Evolutionary conservation across 2,797 vertebrate genomes (phyloP).

Genomic region (Morus bassanus): DNA sequence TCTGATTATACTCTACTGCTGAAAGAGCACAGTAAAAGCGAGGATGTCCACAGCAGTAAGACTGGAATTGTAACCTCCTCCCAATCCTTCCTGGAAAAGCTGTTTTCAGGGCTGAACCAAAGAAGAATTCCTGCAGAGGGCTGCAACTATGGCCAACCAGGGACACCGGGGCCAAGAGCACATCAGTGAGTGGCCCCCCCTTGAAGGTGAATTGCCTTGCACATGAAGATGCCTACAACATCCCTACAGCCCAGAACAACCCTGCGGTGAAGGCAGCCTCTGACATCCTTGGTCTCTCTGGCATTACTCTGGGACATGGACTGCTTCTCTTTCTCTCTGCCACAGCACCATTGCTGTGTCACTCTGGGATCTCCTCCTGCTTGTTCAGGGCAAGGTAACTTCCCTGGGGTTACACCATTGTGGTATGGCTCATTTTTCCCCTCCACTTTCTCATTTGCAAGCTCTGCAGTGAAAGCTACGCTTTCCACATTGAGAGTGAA

Average conservation of each 20-base stretch:
- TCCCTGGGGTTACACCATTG: neutral
- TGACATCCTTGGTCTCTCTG: neutral
- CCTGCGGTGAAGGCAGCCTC: neutral
- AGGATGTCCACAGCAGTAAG: neutral
- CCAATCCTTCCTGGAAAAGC: neutral
- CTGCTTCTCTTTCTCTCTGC: neutral
- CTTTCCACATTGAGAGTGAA: neutral
- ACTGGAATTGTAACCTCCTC: neutral
- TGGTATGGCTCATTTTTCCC: neutral
- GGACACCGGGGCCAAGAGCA: accelerated
- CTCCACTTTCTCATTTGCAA: neutral
- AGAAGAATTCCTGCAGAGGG: neutral
- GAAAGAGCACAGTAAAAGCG: neutral
- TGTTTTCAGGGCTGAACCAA: neutral
- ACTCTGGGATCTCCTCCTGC: neutral
- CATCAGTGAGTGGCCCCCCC: neutral
- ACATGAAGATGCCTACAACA: neutral
- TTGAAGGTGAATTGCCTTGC: neutral
- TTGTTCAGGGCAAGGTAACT: neutral
- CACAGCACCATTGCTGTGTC: neutral
- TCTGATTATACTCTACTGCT: neutral
- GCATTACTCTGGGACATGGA: neutral
- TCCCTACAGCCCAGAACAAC: neutral
- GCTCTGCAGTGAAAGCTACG: neutral
- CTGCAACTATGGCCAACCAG: neutral